Evolutionary conservation across 2,113 vertebrate species (phyloP).

Genomic region (Struthidea cinerea): DNA sequence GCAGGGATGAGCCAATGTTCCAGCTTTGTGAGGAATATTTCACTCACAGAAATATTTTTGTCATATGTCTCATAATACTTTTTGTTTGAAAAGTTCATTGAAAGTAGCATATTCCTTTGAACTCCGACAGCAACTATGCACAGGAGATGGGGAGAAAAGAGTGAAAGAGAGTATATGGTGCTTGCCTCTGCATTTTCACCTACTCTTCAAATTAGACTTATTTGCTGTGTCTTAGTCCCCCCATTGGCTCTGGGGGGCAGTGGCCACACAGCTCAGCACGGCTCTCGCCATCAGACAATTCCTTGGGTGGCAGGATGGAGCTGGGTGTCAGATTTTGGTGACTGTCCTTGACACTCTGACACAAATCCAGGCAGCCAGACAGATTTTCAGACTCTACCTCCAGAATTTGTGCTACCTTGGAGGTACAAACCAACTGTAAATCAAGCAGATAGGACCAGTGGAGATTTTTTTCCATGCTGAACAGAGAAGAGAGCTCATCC

Average conservation of each 20-base stretch:
- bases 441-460: neutral
- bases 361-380: neutral
- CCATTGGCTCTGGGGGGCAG: neutral
- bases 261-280: rapidly evolving
- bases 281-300: rapidly evolving
- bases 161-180: neutral
- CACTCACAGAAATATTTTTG: neutral
- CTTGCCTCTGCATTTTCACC: neutral
- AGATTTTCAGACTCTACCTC: neutral
- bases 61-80: neutral
- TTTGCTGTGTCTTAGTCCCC: neutral
- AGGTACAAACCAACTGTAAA: neutral
- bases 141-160: neutral
- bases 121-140: neutral
- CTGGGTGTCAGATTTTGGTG: rapidly evolving
- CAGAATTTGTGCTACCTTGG: neutral
- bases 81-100: neutral
- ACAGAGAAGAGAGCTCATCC: neutral
- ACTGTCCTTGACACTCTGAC: neutral
- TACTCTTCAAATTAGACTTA: neutral
- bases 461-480: neutral
- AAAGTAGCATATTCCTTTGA: neutral
- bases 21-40: neutral
- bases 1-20: neutral
- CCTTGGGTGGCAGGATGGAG: neutral